These are phyloP conservation scores for Leucoraja ocellata DNA, from an alignment of 2,797 vertebrate genomes.

Conservation along the genomic window DNA sequence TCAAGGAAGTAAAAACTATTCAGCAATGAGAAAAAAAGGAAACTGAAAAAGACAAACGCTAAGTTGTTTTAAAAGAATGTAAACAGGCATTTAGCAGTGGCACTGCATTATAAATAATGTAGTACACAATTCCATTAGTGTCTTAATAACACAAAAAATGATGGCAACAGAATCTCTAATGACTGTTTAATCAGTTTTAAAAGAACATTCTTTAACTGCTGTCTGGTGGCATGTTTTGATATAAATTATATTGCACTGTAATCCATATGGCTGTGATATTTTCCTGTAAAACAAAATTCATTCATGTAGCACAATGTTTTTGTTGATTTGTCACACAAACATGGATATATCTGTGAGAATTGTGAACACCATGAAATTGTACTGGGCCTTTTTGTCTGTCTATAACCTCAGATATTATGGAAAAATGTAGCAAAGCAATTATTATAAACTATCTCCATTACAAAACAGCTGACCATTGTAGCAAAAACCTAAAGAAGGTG, in stretches of 20 bases:
- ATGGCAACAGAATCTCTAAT: background rate
- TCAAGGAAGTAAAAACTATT: background rate
- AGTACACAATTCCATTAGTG: conserved; percentile 9
- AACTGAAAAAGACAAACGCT: background rate
- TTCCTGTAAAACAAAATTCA: background rate
- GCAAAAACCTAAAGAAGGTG: background rate
- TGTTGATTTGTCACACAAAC: too few species aligned
- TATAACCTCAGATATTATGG: background rate
- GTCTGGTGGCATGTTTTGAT: background rate
- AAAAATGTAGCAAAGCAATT: background rate
- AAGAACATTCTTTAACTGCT: conserved; percentile 1
- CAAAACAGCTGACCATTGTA: background rate
- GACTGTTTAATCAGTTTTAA: conserved; percentile 15
- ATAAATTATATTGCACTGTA: background rate
- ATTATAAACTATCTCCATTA: background rate
- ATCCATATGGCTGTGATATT: background rate
- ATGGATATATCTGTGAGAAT: too few species aligned
- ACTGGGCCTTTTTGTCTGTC: too few species aligned
- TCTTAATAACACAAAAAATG: conserved; percentile 1
- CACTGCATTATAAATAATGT: conserved; percentile 33
- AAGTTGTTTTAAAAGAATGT: background rate
- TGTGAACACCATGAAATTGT: too few species aligned
- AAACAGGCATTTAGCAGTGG: background rate
- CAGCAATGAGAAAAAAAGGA: background rate
- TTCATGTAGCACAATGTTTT: too few species aligned